These are phyloP conservation scores for Lordiphosa andalusiaca DNA, from an alignment of 2,888 invertebrate genomes.

Conservation along the genomic window DNA sequence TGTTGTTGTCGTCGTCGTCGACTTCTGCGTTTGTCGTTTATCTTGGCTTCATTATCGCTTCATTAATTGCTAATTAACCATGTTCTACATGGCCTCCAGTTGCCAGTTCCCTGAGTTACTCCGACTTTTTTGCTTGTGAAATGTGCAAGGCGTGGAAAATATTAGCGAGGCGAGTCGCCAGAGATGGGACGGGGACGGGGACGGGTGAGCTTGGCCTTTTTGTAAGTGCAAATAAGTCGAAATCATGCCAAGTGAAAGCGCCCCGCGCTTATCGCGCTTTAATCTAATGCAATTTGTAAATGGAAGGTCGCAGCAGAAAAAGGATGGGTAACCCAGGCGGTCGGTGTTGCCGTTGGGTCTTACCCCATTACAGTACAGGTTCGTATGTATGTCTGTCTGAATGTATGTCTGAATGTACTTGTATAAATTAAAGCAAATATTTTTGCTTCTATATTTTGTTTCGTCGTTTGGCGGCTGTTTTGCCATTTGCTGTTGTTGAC, in stretches of 20 bases:
- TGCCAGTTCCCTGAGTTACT: conserved; percentile 16
- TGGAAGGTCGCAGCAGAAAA: conserved; percentile 43
- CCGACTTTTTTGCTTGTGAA: conserved; percentile 40
- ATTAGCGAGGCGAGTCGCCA: conserved; percentile 33
- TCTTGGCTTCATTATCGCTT: conserved; percentile 79
- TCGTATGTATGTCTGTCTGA: not conserved
- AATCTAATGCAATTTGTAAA: conserved; percentile 75
- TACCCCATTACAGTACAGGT: not conserved
- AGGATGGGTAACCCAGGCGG: conserved; percentile 21
- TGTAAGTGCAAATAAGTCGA: conserved; percentile 71
- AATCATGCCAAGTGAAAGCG: conserved; percentile 70
- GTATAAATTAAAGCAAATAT: conserved; percentile 66
- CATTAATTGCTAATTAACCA: conserved; percentile 79
- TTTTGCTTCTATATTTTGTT: conserved; percentile 22
- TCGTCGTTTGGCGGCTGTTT: conserved; percentile 5
- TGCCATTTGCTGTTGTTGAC: conserved; percentile 52
- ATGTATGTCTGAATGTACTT: conserved; percentile 5
- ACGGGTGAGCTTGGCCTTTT: conserved; percentile 51
- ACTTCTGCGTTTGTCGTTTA: conserved; percentile 58
- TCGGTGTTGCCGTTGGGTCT: not conserved
- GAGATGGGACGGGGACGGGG: not conserved
- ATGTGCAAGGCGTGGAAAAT: conserved; percentile 70
- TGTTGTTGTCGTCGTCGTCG: conserved; percentile 12
- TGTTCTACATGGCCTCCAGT: conserved; percentile 72
- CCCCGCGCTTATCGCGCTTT: conserved; percentile 65